Base-by-base conservation (phyloP, 35 echinoderm and acorn worm genomes). In the Stichopus chloronotus region DNA sequence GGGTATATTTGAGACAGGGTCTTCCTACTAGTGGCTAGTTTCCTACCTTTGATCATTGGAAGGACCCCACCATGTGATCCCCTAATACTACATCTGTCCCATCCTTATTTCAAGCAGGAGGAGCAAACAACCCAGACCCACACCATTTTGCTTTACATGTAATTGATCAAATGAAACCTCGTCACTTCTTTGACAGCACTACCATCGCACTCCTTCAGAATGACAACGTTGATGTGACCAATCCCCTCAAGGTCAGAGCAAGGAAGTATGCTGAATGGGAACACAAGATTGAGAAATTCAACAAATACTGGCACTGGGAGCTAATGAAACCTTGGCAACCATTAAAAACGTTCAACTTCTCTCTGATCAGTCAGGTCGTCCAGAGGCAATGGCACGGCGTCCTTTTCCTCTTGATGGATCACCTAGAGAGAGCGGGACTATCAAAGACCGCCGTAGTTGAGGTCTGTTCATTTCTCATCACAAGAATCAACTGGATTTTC, bases 361-460 rank as follows among this genome's bases (percentile, higher is more conserved):
- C 97, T 6, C 81, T 99, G 68, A 94, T 99, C 77, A 78, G 93
- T 19, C 90, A 87, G 52, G 93, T 95, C 14, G 91, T 99, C 4
- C 79, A 92, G 25, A 91, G 94, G n/a, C 88, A 94, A 21, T 99
- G 97, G 97, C 95, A 99, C 53, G 97, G 97, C 9, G 95, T 99
- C 6, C n/a, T 94, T 22, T 99, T 93, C 59, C 95, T 99, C 4
- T 83, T 96, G 53, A 96, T 94, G 95, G 97, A 95, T 56, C 90
- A 94, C 91, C 52, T 99, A 25, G 93, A 99, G 54, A 88, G 76
- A 63, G 92, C 92, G 56, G 87, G 92, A 19, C 78, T 99, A 61
- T 85, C 95, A 14, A 96, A 96, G 78, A 91, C 90, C n/a, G 94
- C 90, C 58, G 92, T 93, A 61, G 93, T 99, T 19, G 89, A 99